Evolutionary conservation across 2,113 vertebrate genomes (phyloP), one percentile per base, ranked within the genome.

Genomic region (Hiodon alosoides): DNA sequence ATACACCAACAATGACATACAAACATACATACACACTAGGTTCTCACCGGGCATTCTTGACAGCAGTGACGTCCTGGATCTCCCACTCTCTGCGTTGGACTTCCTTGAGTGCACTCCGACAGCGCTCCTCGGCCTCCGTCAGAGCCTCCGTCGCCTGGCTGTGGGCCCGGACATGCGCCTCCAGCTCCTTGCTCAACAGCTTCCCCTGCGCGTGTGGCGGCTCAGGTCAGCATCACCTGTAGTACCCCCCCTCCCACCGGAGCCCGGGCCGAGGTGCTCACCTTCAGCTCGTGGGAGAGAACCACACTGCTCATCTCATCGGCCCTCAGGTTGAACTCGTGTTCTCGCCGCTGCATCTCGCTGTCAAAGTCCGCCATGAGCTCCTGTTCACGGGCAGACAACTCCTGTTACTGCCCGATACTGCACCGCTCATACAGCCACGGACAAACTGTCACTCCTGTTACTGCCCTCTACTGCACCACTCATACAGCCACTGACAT

Each of bases 271-370:
- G 11, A 59, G 16, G 5, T 48, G 61, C 51, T 79, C 83, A 94
- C 93, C 89, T 91, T 90, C 65, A 93, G 88, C 69, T 94, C 87
- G 0, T 84, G 82, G 6, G 88, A 84, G 17, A 93, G 72, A 77
- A 90, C 75, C 2, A 75, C 48, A 0, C 72, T 83, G 7, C 81
- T 84, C 88, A 92, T 87, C 82, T 88, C 83, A 60, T 91, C 87
- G 0, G 87, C 80, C 69, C 82, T 88, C 78, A 90, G 78, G 16
- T 81, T 89, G 79, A 93, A 92, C 59, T 89, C 83, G 0, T 85
- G 89, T 68, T 94, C 88, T 58, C 74, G 80, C 65, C 80, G 85
- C 82, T 80, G 86, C 72, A 90, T 82, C 67, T 89, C 85, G 7
- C 78, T 77, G 16, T 92, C 85, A 79, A 91, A 94, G 60, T 90